Base-by-base conservation (phyloP, 1,140 invertebrate genomes). In the Drosophila watanabei region DNA sequence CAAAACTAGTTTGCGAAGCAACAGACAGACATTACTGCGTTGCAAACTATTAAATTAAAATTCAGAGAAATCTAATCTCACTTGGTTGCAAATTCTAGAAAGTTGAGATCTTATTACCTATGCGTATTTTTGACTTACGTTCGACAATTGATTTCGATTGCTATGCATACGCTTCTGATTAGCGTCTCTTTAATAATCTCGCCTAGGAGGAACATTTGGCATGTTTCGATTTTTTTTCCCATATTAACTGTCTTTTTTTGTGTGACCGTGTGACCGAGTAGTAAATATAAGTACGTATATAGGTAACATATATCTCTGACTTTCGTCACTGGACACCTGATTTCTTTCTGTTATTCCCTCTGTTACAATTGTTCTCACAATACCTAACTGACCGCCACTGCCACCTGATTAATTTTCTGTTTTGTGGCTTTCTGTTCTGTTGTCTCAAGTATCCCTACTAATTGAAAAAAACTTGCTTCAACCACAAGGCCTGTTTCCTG, bases 391-490 rank as follows among this genome's bases (percentile, higher is more conserved):
- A 58, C 35, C 57, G 58, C 72, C 71, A 69, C 18, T 58, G 61
- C 69, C 76, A 75, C 45, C 58, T 52, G 76, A 70, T 80, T 76
- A 83, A 69, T 75, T 71, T 62, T 56, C 64, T 80, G 65, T 69
- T 76, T 54, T 82, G 82, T 72, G 82, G 86, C 77, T 82, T 76
- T 57, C 54, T 51, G 60, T 58, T 18, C 37, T 73, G 69, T 57
- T 63, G 78, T 84, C 60, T 88, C 85, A 78, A 71, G 56, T 80
- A 77, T 59, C 85, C 61, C 62, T 18, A 49, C 61, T 82, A 90
- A 90, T 91, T 91, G 85, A 79, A 89, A 79, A 82, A 84, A 70
- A 73, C 39, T 30, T 46, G 59, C 54, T 16, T 28, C 9, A 45
- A 88, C 85, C 85, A 56, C 86, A 89, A 84, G 62, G 43, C 20